Base-by-base conservation (phyloP, 2,113 vertebrate species). In the Pao palembangensis region DNA sequence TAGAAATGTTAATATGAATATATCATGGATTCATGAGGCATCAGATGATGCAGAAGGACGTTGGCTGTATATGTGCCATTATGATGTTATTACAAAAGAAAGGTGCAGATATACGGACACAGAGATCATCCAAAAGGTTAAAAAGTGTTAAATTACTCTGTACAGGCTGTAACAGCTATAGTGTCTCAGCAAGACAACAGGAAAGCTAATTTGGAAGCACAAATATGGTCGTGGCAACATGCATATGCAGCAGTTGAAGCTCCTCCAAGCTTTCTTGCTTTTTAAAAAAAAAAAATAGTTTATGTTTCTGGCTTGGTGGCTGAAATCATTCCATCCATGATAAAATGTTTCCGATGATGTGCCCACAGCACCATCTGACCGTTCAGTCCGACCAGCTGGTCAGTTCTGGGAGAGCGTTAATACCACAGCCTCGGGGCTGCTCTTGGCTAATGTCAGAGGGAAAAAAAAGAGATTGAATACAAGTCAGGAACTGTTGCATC, bases 1-100 rank as follows among this genome's bases (percentile, higher is more conserved):
- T 61, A 18, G 51, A 53, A 47, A 49, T 64, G 49, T 54, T 55
- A 60, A 59, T 54, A 31, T 20, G 51, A 52, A 69, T 51, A 67
- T 46, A 55, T 49, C 13, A 62, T 60, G 19, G 46, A 28, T 28
- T 28, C 25, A 28, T 38, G 54, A 68, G 28, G 67, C 43, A 23
- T 42, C 8, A 59, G 49, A 49, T 64, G 25, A 63, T 80, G 57
- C 48, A 63, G 52, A 78, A 58, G 12, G 34, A 44, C 53, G 55
- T 57, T 25, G 58, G 73, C n/a, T 72, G 50, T 48, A 17, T 51
- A 58, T 51, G 47, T 46, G 74, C 46, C 38, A 61, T 63, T 43
- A 72, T 51, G 18, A 42, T n/a, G n/a, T 38, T 25, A 56, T 54
- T 70, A 70, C 51, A 61, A 6, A 13, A 58, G 15, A 64, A 31